Base-by-base conservation (phyloP, 2,888 invertebrate species). In the Tipula unca region DNA sequence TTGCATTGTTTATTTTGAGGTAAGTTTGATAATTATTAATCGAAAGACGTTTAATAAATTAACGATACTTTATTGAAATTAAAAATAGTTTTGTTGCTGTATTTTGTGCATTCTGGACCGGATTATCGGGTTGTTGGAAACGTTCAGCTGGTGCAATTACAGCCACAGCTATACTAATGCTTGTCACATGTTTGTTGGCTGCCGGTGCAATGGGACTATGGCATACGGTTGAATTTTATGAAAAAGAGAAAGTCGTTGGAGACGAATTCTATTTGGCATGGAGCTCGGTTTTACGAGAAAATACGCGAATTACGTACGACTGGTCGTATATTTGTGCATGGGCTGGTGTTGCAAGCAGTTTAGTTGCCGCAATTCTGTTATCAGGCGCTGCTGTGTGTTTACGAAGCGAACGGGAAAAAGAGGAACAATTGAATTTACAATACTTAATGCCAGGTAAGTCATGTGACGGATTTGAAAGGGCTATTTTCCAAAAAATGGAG, bases 261-360 rank as follows among this genome's bases (percentile, higher is more conserved):
- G 96, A 97, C 89, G 97, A 97, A 89, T 98, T 94, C 90, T 97
- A 95, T 91, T 97, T 97, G 91, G 96, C 97, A 89, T 98, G 98
- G 98, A 96, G 94, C 89, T 94, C 94, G 91, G 96, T 96, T 92
- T 94, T 97, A 91, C 95, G 95, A 92, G 96, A 96, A 91, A 95
- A 95, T 92, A 94, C 95, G 88, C 94, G 95, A 92, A 93, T 95
- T 90, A 94, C 94, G 92, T 98, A 98, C 93, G 98, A 97, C 92
- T 98, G 98, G 98, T 98, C 98, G 89, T 98, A 98, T 93, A 95
- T 97, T 93, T 94, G 97, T 91, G 97, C 98, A 91, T 98, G 98
- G 98, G 96, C 97, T 92, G 98, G 98, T 92, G 97, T 98, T 90
- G 97, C 95, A 89, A 95, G 97, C 92, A 95, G 97, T 89, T 94